Evolutionary conservation across 2,113 vertebrate species (phyloP), one percentile per base, ranked within the genome.

Genomic region (Melanostigma gelatinosum): DNA sequence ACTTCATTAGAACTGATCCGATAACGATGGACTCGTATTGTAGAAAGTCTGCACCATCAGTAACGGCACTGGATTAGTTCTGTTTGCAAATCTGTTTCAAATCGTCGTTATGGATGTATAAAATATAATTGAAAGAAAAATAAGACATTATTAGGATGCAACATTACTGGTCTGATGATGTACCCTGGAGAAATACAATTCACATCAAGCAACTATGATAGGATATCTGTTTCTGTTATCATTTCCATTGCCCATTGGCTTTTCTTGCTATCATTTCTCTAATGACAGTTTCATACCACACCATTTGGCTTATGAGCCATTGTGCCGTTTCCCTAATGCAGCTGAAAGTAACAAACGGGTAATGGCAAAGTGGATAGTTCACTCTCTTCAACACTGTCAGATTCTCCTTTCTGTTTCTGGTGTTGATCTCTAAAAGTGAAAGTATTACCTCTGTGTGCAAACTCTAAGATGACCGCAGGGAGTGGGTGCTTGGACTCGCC

Each of bases 271-370:
- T 87, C 78, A 80, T 90, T 88, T 89, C 66, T 60, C 60, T 91
- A 91, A 92, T 90, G 87, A 89, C 60, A 70, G 71, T 83, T 92
- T 90, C 80, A 91, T 84, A 77, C 57, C 74, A 89, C 75, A 80
- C 77, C 88, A 90, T 92, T 92, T 88, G 80, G 80, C 85, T 89
- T 84, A 88, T 86, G 86, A 89, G 84, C 84, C 74, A 69, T 80
- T 90, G 68, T 77, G 83, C 72, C 60, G 54, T 79, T 87, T 79
- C 66, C 63, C 55, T 88, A 89, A 92, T 93, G 85, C 79, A 13
- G 83, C 50, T 87, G 65, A 65, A 88, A 83, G 63, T 50, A 82
- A 64, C 75, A 87, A 89, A 90, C 68, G 36, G 55, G 72, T 67
- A 79, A 79, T 74, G 29, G 62, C 44, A 85, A 74, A 78, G 65